Evolutionary conservation across 2,888 invertebrate species (phyloP).

Genomic region (Macaria liturata): DNA sequence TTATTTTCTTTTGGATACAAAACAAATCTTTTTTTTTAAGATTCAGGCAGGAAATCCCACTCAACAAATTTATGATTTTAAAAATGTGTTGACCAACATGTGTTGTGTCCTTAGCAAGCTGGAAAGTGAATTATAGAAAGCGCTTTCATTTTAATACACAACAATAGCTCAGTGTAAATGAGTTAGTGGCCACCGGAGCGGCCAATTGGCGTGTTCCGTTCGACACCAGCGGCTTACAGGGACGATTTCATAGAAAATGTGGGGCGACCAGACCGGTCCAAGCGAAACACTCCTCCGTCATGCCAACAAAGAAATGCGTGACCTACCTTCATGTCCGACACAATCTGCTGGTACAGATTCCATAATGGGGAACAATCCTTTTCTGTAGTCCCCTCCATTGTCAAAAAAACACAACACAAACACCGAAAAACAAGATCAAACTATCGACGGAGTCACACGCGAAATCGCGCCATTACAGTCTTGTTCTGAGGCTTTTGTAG

Average conservation of each 20-base stretch:
- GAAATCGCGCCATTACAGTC: conserved; percentile 52
- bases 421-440: conserved; percentile 59
- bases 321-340: conserved; percentile 98
- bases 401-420: conserved; percentile 65
- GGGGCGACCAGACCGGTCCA: conserved; percentile 44
- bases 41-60: too few species aligned
- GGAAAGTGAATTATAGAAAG: too few species aligned
- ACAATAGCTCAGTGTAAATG: conserved; percentile 18
- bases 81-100: too few species aligned
- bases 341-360: conserved; percentile 96
- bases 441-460: conserved; percentile 54
- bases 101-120: too few species aligned
- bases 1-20: too few species aligned
- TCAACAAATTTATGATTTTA: too few species aligned
- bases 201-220: conserved; percentile 47
- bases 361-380: conserved; percentile 95
- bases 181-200: conserved; percentile 35
- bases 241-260: conserved; percentile 53
- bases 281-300: conserved; percentile 35
- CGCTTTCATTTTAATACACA: too few species aligned
- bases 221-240: conserved; percentile 55
- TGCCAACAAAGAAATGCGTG: conserved; percentile 31
- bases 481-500: conserved; percentile 63
- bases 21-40: too few species aligned
- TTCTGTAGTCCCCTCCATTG: conserved; percentile 89